Base-by-base conservation (phyloP, 2,888 invertebrate species). In the Drosophila eohydei region DNA sequence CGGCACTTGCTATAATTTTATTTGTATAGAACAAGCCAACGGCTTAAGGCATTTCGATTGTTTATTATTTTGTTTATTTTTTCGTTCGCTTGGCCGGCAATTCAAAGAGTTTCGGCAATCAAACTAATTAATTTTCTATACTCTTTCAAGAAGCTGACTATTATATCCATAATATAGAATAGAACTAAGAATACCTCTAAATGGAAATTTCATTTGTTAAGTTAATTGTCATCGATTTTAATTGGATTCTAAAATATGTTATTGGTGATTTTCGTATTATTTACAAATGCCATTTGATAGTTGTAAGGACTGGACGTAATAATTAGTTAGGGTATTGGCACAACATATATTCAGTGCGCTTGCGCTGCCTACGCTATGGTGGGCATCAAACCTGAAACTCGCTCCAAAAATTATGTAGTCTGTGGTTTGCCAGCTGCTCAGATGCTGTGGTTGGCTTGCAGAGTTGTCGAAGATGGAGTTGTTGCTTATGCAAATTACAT, bases 401-500 rank as follows among this genome's bases (percentile, higher is more conserved):
- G 77, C 77, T 77, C 74, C 71, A 80, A 78, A 84, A 84, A 74
- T 71, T 74, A 80, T 80, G 71, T 82, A 65, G 41, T 74, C 57
- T 66, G 48, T 57, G 60, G 43, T 34, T 64, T 67, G 68, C 41
- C 52, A 59, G 60, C 44, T 46, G 70, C 21, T 59, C 60, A 50
- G 66, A 44, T 62, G 66, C n/a, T 67, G 59, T 21, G 58, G 58
- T 30, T 38, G 48, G 6, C 30, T 48, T 48, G 48, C 58, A 48
- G 58, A 58, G 38, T 7, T 58, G 58, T 50, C 28, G 43, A 36
- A 55, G 64, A 58, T 52, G 32, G 32, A 61, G 50, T 26, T 58
- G 51, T 56, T 50, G 52, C 59, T 72, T 86, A 88, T 86, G 88
- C 86, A 86, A 86, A 86, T 86, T 88, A 86, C 86, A 86, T 86